phyloP scores from a whole-genome alignment of 2,113 vertebrate genomes.

The Phoxinus phoxinus region DNA sequence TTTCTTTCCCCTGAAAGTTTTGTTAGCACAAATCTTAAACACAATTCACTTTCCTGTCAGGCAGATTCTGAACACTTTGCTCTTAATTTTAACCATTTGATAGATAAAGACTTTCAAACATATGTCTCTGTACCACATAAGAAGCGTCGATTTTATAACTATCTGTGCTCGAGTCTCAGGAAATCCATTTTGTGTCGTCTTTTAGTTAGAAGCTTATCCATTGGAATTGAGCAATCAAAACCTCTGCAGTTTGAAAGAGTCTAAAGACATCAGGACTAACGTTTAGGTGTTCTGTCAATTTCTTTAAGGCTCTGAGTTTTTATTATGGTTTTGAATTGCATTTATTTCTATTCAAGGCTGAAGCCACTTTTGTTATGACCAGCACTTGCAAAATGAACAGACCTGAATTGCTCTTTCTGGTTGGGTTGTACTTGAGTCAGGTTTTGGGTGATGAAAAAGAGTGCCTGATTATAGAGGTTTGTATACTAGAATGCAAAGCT shows the following conservation, averaged over 20 bases:
- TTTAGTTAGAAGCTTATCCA: background rate
- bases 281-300: background rate
- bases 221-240: background rate
- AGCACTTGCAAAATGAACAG: background rate
- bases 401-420: background rate
- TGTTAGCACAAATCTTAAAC: background rate
- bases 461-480: background rate
- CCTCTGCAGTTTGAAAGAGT: background rate
- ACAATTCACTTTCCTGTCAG: background rate
- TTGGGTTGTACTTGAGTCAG: background rate
- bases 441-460: background rate
- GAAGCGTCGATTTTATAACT: background rate
- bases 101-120: conserved; percentile 3
- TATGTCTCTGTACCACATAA: background rate
- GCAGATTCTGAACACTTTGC: background rate
- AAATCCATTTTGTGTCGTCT: background rate
- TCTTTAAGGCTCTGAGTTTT: background rate
- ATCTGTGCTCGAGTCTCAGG: background rate
- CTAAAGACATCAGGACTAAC: background rate
- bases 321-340: background rate
- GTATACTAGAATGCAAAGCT: background rate
- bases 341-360: conserved; percentile 3
- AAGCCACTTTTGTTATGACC: background rate
- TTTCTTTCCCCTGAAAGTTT: background rate
- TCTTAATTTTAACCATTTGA: background rate